Percentiles rank a stretch among this genome's conserved stretches.
These are phyloP conservation scores for Philhelius pedissequus DNA, from an alignment of 2,888 invertebrate genomes.

Conservation along the genomic window DNA sequence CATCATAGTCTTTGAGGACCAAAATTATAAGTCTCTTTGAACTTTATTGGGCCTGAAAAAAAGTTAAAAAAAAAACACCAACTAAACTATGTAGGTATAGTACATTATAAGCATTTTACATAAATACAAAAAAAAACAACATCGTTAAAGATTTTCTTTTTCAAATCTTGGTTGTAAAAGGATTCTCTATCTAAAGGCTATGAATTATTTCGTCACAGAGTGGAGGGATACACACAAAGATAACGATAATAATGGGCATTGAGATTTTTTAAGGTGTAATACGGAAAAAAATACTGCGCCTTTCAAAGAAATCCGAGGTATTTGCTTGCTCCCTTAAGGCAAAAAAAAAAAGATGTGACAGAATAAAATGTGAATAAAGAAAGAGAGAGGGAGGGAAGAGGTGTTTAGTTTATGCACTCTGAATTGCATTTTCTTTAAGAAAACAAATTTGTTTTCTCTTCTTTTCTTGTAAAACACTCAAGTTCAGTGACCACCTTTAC, in stretches of 20 bases:
- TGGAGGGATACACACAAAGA: neutral
- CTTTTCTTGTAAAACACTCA: neutral
- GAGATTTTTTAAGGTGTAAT: neutral
- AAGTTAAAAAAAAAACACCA: neutral
- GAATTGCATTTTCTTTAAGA: neutral
- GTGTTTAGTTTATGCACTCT: neutral
- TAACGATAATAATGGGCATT: neutral
- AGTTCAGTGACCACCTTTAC: neutral
- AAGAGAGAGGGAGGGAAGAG: neutral
- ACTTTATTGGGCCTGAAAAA: neutral
- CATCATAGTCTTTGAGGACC: neutral
- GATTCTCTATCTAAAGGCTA: neutral
- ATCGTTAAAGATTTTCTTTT: neutral
- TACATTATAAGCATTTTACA: neutral
- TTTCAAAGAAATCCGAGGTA: neutral
- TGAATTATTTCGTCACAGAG: neutral
- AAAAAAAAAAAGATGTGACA: neutral
- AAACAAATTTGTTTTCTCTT: neutral
- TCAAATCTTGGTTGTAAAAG: neutral
- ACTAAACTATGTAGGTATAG: neutral
- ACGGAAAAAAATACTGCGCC: no score
- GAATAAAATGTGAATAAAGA: neutral
- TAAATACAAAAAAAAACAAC: neutral
- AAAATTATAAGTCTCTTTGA: neutral
- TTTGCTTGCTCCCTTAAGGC: neutral